phyloP scores from a whole-genome alignment of 2,888 invertebrate species.

The Amiota communis region DNA sequence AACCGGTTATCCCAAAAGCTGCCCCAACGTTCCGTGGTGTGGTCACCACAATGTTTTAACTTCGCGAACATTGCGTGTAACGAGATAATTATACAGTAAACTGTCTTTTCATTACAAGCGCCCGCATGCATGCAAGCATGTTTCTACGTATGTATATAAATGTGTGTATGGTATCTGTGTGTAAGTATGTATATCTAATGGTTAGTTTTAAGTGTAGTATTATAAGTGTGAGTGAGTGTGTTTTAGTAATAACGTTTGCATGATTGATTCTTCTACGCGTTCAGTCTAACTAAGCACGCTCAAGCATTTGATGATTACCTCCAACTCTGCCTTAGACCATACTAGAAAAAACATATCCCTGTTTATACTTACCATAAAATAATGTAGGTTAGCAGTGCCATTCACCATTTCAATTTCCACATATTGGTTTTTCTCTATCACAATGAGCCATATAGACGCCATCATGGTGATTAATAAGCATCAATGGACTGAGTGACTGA shows the following conservation, averaged over 20 bases:
- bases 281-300: slow-evolving; percentile 50
- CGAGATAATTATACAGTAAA: slow-evolving; percentile 63
- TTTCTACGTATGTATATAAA: neutral
- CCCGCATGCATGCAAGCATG: neutral
- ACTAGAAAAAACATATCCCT: neutral
- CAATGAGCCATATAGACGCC: no score
- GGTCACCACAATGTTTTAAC: no score
- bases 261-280: slow-evolving; percentile 56
- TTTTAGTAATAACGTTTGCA: slow-evolving; percentile 51
- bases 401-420: neutral
- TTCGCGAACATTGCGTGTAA: slow-evolving; percentile 55
- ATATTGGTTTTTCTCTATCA: no score
- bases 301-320: neutral
- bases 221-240: neutral
- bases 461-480: no score
- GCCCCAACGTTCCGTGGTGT: neutral
- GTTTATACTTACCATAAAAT: slow-evolving; percentile 33
- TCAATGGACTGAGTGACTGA: no score
- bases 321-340: neutral
- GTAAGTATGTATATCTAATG: slow-evolving; percentile 5
- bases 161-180: neutral
- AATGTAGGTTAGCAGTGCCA: slow-evolving; percentile 33
- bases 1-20: neutral
- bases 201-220: slow-evolving; percentile 7
- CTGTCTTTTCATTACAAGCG: slow-evolving; percentile 56